Base-by-base conservation (phyloP, 1,140 invertebrate species). In the Drosophila watanabei region DNA sequence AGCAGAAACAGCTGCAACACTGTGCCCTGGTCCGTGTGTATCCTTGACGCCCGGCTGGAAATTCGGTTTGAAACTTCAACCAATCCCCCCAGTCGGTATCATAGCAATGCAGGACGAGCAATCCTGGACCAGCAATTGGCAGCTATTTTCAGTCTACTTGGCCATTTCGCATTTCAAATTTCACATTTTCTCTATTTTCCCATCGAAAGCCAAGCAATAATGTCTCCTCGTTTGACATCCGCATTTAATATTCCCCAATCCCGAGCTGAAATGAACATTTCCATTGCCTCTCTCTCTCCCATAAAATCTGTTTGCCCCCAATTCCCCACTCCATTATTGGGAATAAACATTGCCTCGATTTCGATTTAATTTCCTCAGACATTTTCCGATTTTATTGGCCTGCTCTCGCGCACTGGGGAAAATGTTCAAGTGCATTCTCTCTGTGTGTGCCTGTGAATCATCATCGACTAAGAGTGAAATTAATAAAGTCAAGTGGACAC, bases 1-100 rank as follows among this genome's bases (percentile, higher is more conserved):
- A 85, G 79, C 85, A 68, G 46, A 75, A 80, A 84, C 85, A 89
- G 85, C 86, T 88, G 85, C 85, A 72, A 32, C 43, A 28, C 32
- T 32, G 5, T 65, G 73, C 65, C 64, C 60, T 52, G 24, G 48
- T n/a, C 48, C 48, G 48, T 49, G 73, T 32, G 71, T 65, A 65
- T 69, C 64, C 57, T 68, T 77, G 73, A 77, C 75, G 56, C 56
- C 75, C 75, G 20, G 48, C 39, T 77, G 33, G 18, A 76, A 77
- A 54, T 57, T 65, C 52, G n/a, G 43, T 56, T 57, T 43, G 28
- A 37, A 73, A 71, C 46, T 57, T 48, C n/a, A n/a, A n/a, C n/a
- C n/a, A n/a, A n/a, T n/a, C n/a, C n/a, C 13, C 18, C 10, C 9
- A 4, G 18, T 30, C 16, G 14, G 46, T 62, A 51, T 79, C 58